Conservation (phyloP, 2,888 invertebrate species). For the Drosophila kambysellisi region DNA sequence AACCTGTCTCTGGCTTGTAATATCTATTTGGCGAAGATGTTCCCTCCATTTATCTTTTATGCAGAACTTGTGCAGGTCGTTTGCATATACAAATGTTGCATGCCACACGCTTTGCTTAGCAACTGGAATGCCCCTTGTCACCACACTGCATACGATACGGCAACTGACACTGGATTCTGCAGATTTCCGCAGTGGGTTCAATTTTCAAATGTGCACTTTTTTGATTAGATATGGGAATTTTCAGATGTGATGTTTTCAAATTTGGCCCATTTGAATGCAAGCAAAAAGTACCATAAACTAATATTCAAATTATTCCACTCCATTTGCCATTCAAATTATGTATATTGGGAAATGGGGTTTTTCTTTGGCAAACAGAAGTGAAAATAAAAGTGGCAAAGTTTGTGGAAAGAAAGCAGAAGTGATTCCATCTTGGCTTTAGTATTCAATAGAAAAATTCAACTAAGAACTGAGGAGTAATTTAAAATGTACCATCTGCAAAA, state of each 20-base stretch:
- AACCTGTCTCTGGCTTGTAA: neutral
- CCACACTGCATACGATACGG: neutral
- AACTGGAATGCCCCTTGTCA: neutral
- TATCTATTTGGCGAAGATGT: neutral
- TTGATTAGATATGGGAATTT: slow-evolving; percentile 47
- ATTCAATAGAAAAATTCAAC: neutral
- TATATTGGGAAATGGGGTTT: neutral
- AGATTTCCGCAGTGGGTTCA: neutral
- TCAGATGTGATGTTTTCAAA: slow-evolving; percentile 3
- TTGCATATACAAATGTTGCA: neutral
- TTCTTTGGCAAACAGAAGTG: neutral
- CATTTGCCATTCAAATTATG: neutral
- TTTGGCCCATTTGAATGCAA: slow-evolving; percentile 10
- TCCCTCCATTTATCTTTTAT: neutral
- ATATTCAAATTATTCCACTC: slow-evolving; percentile 12
- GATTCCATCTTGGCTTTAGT: neutral
- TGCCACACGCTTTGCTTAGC: neutral
- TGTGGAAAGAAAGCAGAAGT: neutral
- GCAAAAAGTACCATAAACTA: slow-evolving; percentile 7
- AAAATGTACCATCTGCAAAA: neutral
- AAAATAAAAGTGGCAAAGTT: neutral
- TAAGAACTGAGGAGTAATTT: neutral
- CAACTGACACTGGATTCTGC: neutral
- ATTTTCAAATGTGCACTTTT: slow-evolving; percentile 27
- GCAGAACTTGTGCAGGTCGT: neutral